These are phyloP conservation scores for Trichomycterus rosablanca DNA, from an alignment of 2,113 vertebrate species.

Conservation along the genomic window DNA sequence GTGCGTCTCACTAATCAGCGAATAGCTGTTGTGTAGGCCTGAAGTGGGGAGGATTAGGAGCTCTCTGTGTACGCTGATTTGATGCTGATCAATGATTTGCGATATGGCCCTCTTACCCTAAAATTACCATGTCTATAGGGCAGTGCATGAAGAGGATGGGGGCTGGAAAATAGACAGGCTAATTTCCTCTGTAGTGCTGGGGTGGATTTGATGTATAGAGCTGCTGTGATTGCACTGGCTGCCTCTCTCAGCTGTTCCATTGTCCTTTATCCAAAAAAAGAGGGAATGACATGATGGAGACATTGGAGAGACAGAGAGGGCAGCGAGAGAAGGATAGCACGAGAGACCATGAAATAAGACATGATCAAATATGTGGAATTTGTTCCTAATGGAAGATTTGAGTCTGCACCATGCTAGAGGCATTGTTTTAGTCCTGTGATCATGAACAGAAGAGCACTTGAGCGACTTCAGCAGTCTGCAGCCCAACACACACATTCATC, in stretches of 20 bases:
- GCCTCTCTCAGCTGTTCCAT: slow-evolving; percentile 51
- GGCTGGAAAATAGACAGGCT: slow-evolving; percentile 29
- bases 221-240: slow-evolving; percentile 50
- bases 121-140: slow-evolving; percentile 69
- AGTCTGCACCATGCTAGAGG: slow-evolving; percentile 24
- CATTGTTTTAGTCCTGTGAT: slow-evolving; percentile 32
- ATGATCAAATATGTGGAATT: slow-evolving; percentile 16
- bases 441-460: slow-evolving; percentile 46
- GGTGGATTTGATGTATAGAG: slow-evolving; percentile 43
- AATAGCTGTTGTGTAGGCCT: slow-evolving; percentile 33
- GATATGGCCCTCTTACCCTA: slow-evolving; percentile 61
- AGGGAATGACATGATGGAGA: slow-evolving; percentile 20
- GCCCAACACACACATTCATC: slow-evolving; percentile 51
- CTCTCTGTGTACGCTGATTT: slow-evolving; percentile 45
- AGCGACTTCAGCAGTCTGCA: slow-evolving; percentile 33
- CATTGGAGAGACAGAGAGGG: slow-evolving; percentile 1
- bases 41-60: slow-evolving; percentile 30
- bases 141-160: slow-evolving; percentile 38
- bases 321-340: slow-evolving; percentile 1
- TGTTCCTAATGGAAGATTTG: slow-evolving; percentile 17
- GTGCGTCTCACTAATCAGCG: slow-evolving; percentile 36
- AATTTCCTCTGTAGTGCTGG: slow-evolving; percentile 54
- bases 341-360: neutral
- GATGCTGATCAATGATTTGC: slow-evolving; percentile 60
- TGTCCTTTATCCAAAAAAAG: slow-evolving; percentile 38